Evolutionary conservation across 2,113 vertebrate genomes (phyloP), one percentile per base, ranked within the genome.

Genomic region (Coptodon bakossiorum): DNA sequence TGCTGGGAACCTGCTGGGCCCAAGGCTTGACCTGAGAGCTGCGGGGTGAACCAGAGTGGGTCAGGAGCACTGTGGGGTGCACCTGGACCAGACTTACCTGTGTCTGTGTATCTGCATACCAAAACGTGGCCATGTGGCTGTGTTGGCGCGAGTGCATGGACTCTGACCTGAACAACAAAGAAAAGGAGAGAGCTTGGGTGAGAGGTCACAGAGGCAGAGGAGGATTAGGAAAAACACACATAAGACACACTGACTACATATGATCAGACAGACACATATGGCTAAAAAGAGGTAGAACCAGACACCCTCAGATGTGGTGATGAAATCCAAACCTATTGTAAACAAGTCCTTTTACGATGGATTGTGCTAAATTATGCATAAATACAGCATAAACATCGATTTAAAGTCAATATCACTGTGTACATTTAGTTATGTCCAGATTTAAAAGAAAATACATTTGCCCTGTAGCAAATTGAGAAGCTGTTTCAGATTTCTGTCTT

Each of bases 151-250:
- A 90, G 89, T 84, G 57, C 80, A 5, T 84, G 87, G 90, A 94
- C 95, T 95, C 90, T 95, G 94, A 96, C 96, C 96, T 96, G 87
- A 90, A 96, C 95, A 96, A 95, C 95, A 96, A 95, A 95, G 95
- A 89, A 82, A 78, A 71, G 89, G 91, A 94, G 91, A 94, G 93
- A 85, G 87, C 19, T 57, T 5, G 90, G 93, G 95, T 95, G 88
- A 96, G 90, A 96, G 96, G 95, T 96, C 94, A 90, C 71, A 59
- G 82, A 48, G 76, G 90, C 91, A 91, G 92, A 92, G 88, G 84
- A 84, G 86, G 89, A 93, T 88, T 88, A 91, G 91, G 68, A 82
- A 94, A 95, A 95, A 94, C 92, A 94, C 90, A 91, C 85, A 59
- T 87, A 92, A 91, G 90, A 94, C 73, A 73, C 94, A 89, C 84